Base-by-base conservation (phyloP, 1,140 invertebrate genomes). In the Drosophila truncata region DNA sequence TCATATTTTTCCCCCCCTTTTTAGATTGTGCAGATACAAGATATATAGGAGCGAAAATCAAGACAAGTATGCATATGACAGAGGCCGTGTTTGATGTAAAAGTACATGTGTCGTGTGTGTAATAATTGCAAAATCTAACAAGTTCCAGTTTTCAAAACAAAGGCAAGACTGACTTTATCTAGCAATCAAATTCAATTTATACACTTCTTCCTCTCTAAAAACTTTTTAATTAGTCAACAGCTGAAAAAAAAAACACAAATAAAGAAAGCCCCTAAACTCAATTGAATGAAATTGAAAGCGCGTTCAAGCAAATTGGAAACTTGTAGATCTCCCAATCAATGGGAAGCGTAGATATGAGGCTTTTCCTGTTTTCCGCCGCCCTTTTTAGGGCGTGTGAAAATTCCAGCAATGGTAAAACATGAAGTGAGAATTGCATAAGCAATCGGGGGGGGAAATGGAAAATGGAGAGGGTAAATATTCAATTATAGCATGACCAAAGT, bases 271-370 rank as follows among this genome's bases (percentile, higher is more conserved):
- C 47, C 44, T 41, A 58, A 58, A 76, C 60, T 63, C 80, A 83
- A 84, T 84, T 84, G 69, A 85, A 67, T 54, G 70, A 86, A 86
- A 86, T 82, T 82, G 83, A 86, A 82, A 86, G 66, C 78, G 42
- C 49, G 46, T 66, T 66, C 59, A 71, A 72, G 64, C 70, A 80
- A 80, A 84, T 85, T 85, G 49, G 46, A 81, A 78, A 80, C 76
- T 80, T 80, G 81, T 85, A 69, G 81, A 80, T 78, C 20, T n/a
- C 10, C 41, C 29, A 64, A 82, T 78, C 60, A 41, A 11, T 33
- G 42, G 69, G 58, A 73, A 73, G 44, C 50, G 20, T 55, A 55
- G 50, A 75, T 58, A 54, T 29, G 37, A 69, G 61, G n/a, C 35
- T 57, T 49, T 47, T 50, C 46, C 33, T 49, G 62, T 71, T 59